Evolutionary conservation across 2,113 vertebrate species (phyloP).

Genomic region (Carollia perspicillata): DNA sequence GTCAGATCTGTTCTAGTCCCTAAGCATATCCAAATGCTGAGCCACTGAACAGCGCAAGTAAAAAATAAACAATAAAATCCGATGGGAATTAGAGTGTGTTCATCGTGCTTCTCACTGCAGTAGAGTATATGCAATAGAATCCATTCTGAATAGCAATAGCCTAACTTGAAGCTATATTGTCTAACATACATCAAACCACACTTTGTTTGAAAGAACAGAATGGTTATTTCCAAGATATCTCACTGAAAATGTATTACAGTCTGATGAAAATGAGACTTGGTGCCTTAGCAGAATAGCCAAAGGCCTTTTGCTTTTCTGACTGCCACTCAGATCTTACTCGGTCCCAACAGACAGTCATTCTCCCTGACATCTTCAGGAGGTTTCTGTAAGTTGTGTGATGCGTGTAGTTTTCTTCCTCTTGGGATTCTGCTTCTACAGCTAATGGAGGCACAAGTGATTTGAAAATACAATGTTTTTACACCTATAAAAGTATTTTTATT

Average conservation of each 20-base stretch:
- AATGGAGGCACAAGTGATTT: background rate
- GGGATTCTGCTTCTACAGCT: slow-evolving; percentile 39
- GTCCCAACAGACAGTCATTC: slow-evolving; percentile 16
- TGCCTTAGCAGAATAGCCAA: slow-evolving; percentile 11
- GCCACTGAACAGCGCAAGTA: background rate
- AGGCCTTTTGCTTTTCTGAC: slow-evolving; percentile 35
- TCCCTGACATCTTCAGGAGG: slow-evolving; percentile 29
- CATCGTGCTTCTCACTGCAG: background rate
- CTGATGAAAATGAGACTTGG: slow-evolving; percentile 44
- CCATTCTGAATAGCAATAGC: slow-evolving; percentile 1
- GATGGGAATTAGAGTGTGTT: background rate
- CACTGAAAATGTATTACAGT: slow-evolving; percentile 19
- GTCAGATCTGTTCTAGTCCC: background rate
- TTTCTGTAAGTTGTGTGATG: background rate
- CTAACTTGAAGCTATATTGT: slow-evolving; percentile 5
- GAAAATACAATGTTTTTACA: slow-evolving; percentile 48
- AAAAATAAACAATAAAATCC: background rate
- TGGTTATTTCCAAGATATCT: slow-evolving; percentile 44
- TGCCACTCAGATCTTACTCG: slow-evolving; percentile 14
- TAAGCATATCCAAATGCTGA: background rate
- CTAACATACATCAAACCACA: slow-evolving; percentile 30
- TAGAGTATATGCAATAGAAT: background rate
- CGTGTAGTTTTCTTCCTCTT: slow-evolving; percentile 18
- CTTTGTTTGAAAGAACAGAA: slow-evolving; percentile 31
- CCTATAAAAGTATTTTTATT: background rate